Percentiles rank a stretch among this genome's conserved stretches.
phyloP scores from a whole-genome alignment of 2,797 vertebrate species.

The Trichosurus vulpecula region DNA sequence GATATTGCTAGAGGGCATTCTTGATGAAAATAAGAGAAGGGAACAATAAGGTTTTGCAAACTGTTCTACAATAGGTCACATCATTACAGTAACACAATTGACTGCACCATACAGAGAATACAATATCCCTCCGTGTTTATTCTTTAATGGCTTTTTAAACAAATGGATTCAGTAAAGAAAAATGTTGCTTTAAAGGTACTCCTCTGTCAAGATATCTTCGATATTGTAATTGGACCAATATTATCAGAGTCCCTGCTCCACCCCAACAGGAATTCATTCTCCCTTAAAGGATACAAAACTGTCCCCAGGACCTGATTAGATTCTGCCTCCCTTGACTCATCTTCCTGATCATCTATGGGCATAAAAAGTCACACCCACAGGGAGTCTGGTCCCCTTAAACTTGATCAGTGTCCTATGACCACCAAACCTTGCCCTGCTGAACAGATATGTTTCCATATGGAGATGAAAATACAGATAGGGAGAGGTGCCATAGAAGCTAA shows the following conservation, averaged over 20 bases:
- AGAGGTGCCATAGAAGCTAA: not conserved
- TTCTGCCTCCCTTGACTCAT: not conserved
- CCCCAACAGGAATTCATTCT: not conserved
- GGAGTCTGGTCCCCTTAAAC: not conserved
- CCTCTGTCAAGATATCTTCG: too few relatives aligned
- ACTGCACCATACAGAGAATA: too few relatives aligned
- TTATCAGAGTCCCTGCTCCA: not conserved
- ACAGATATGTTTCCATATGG: not conserved
- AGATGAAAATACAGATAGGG: not conserved
- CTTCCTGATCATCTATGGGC: not conserved
- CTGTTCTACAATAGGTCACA: too few relatives aligned
- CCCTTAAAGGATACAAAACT: not conserved
- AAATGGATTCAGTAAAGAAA: too few relatives aligned
- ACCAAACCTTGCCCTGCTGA: not conserved
- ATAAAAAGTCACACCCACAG: not conserved
- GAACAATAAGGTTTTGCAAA: too few relatives aligned
- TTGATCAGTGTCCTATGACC: not conserved
- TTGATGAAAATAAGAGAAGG: too few relatives aligned
- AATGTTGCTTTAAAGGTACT: too few relatives aligned
- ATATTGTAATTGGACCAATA: too few relatives aligned
- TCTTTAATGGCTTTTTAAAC: too few relatives aligned
- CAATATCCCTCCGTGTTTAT: too few relatives aligned
- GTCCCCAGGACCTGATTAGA: not conserved
- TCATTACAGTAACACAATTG: too few relatives aligned
- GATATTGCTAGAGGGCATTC: too few relatives aligned